Evolutionary conservation across 2,797 vertebrate species (phyloP), one percentile per base, ranked within the genome.

Genomic region (Lithobates sylvaticus): DNA sequence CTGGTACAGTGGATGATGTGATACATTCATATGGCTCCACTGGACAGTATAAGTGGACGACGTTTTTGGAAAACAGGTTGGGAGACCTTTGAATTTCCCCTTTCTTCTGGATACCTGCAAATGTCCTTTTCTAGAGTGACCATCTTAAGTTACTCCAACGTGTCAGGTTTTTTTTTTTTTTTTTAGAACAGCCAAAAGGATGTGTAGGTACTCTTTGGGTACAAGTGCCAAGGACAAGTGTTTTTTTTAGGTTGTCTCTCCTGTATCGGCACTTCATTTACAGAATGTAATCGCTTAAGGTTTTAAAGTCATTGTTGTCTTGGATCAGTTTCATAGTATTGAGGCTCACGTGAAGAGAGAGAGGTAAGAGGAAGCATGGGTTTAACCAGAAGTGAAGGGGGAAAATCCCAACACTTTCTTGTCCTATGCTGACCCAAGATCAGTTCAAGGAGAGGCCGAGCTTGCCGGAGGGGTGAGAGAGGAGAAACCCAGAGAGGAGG

Each of bases 401-500:
- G 78, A 79, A 86, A 72, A 70, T 68, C 86, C 89, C 85, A 23
- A 74, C 75, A 26, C 86, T 34, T 68, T 80, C 86, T 88, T 36
- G 61, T 88, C 86, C 81, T 54, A 32, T 32, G 32, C 73, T 61
- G 77, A 76, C 47, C 23, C 23, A 76, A 39, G 67, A 68, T 77
- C 47, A 72, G 79, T 82, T 81, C 54, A 74, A 54, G 36, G 72
- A 83, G 42, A 83, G 68, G 54, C 54, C 76, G n/a, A 26, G 75
- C 39, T 73, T 58, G 76, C 36, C 50, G 29, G 67, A 61, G 61
- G 69, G 76, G 84, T 21, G 69, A 65, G 44, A 76, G 67, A 73
- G 79, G 68, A 78, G 76, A 83, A 76, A 69, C 81, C n/a, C 81
- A 78, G 81, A 87, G 86, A 85, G 76, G 84, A 89, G 61, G 86